These are phyloP conservation scores for Hemitrygon akajei DNA, from an alignment of 2,797 vertebrate species.

Conservation along the genomic window DNA sequence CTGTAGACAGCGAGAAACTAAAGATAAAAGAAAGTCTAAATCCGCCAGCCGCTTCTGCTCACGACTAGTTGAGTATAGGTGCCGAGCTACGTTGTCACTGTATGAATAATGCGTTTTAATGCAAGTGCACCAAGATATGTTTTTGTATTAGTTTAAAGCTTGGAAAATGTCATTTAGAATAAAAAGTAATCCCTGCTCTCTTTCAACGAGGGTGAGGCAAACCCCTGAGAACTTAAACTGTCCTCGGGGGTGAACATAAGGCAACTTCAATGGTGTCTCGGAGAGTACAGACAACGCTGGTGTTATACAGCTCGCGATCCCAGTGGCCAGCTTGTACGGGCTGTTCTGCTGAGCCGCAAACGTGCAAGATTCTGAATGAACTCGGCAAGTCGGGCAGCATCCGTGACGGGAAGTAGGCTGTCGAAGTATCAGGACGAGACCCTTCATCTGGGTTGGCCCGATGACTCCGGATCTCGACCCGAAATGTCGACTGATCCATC, in stretches of 20 bases:
- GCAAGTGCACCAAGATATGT: no score
- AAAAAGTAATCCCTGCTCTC: no score
- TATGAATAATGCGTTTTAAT: neutral
- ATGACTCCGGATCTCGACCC: no score
- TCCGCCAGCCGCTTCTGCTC: neutral
- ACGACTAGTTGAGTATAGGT: neutral
- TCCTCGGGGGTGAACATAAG: neutral
- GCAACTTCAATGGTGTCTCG: no score
- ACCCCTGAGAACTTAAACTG: neutral
- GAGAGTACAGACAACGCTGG: neutral
- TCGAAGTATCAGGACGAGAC: no score
- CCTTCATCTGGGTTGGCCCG: no score
- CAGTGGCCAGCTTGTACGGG: neutral
- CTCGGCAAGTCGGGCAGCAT: no score
- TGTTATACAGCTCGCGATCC: neutral
- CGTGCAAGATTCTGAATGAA: no score
- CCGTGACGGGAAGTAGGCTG: no score
- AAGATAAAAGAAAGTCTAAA: neutral
- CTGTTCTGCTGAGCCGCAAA: no score
- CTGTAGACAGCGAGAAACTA: neutral
- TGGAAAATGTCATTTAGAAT: no score
- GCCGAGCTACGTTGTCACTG: neutral
- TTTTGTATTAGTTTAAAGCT: neutral
- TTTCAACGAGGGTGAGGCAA: neutral
- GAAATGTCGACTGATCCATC: no score